These are phyloP conservation scores for Idaea dimidiata DNA, from an alignment of 2,888 invertebrate species.

Conservation along the genomic window DNA sequence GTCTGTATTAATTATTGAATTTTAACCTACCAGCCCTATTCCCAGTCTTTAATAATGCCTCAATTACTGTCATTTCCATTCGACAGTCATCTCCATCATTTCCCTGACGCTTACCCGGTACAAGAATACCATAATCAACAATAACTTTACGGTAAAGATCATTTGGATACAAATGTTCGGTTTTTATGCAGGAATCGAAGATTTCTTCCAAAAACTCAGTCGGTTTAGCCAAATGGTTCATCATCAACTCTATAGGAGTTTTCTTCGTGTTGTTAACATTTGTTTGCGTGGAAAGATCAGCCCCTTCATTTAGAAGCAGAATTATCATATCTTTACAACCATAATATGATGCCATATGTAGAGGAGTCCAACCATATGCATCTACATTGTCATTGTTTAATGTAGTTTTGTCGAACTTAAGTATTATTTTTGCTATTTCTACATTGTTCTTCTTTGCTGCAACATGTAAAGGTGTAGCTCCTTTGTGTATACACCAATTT, in stretches of 20 bases:
- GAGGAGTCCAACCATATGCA: slow-evolving; percentile 34
- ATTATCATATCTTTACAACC: slow-evolving; percentile 45
- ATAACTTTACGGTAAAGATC: slow-evolving; percentile 49
- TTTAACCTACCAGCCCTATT: slow-evolving; percentile 24
- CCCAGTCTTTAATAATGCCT: slow-evolving; percentile 44
- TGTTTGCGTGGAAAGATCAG: slow-evolving; percentile 27
- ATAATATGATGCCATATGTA: slow-evolving; percentile 53
- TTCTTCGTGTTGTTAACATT: slow-evolving; percentile 25
- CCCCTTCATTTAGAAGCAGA: slow-evolving; percentile 18
- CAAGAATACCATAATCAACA: slow-evolving; percentile 52
- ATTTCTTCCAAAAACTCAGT: slow-evolving; percentile 65
- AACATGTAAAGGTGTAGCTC: slow-evolving; percentile 17
- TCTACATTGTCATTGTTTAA: slow-evolving; percentile 36
- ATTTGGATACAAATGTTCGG: slow-evolving; percentile 56
- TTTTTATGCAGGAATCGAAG: slow-evolving; percentile 64
- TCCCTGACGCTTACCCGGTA: slow-evolving; percentile 29
- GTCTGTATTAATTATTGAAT: background rate
- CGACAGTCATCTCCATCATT: background rate
- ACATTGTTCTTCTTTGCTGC: slow-evolving; percentile 16
- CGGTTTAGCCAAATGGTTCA: slow-evolving; percentile 62
- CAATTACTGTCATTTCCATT: slow-evolving; percentile 15
- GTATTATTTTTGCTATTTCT: slow-evolving; percentile 17
- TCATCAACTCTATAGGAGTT: slow-evolving; percentile 49
- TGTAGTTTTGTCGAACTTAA: slow-evolving; percentile 17
- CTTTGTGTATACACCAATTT: slow-evolving; percentile 6